Evolutionary conservation across 2,888 invertebrate genomes (phyloP), one percentile per base, ranked within the genome.

Genomic region (Rotaria socialis): DNA sequence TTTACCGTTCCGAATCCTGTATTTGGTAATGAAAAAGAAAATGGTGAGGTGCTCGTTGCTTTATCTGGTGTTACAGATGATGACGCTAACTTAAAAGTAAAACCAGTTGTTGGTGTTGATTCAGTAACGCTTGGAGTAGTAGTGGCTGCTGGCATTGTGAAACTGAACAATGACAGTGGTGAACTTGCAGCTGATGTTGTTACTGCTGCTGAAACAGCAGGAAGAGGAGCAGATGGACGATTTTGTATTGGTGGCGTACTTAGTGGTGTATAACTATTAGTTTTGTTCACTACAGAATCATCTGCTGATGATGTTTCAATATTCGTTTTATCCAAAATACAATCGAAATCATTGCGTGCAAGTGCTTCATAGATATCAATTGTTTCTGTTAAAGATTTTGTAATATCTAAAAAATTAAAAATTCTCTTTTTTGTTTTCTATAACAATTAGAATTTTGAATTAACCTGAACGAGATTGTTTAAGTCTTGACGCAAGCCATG

Each of bases 321-420:
- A 27, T 35, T 35, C 10, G 14, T 80, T 47, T 80, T 80, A 5
- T 80, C 80, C 19, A 80, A 19, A 35, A 80, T 19, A 47, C 10
- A 47, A 47, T 80, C 80, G 47, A 80, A 80, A 43, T 80, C 80
- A 47, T 80, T 8, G 11, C 80, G 80, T n/a, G 80, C 80, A 43
- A 80, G 47, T 47, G 80, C 80, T 47, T 80, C 80, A 11, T 80
- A 80, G 8, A 80, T 6, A n/a, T 80, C 47, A n/a, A 80, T 80
- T n/a, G 80, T 80, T 47, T 80, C 80, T 80, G 47, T 47, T 47
- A 80, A 24, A 80, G 24, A 80, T 47, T 80, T 47, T n/a, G 47
- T 47, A 1, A 80, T 47, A 80, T 47, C 80, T 80, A 14, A 11
- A n/a, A 47, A n/a, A 80, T 4, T 14, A n/a, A 0, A 14, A 60